Evolutionary conservation across 2,797 vertebrate species (phyloP), one percentile per base, ranked within the genome.

Genomic region (Etheostoma perlongum): DNA sequence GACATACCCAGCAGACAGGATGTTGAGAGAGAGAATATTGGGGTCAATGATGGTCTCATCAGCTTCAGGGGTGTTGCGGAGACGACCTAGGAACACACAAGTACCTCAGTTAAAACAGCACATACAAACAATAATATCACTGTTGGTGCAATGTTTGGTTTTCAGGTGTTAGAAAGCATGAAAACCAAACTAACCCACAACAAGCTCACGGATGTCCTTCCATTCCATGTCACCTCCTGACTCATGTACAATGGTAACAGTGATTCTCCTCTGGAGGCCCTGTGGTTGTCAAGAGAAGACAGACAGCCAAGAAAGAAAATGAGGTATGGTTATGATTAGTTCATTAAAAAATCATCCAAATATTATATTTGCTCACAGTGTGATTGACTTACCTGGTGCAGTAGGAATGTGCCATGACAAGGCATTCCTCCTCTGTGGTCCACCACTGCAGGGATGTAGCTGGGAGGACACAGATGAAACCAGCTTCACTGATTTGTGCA

Each of bases 391-490:
- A 99, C 98, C 97, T 99, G 98, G 88, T 99, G 98, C 54, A 99
- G 95, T 9, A 99, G 94, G 94, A 98, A 99, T 14, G 96, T 99
- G 36, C 98, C 98, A 30, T 97, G 95, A 89, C 98, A 99, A 0
- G 98, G 98, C 96, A 99, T 96, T 54, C 98, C 97, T 27, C 96
- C 96, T 14, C 97, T 96, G 91, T 99, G 98, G 90, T 99, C 98
- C 87, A 99, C 98, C 5, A 96, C 95, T 0, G 97, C 97, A 11
- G 98, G 98, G 73, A 99, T 97, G 80, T 99, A 99, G 78, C 98
- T 99, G 88, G 14, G 55, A 62, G 82, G 27, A 79, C 47, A 84
- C 58, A 89, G 59, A 88, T 3, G 64, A 36, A 58, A 80, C 42
- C 65, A 30, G 33, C 23, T 13, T 86, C 63, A 67, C 4, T 76